Percentiles rank a stretch among this genome's conserved stretches.
Evolutionary conservation across 2,113 vertebrate genomes (phyloP).

Genomic region (Athene noctua): DNA sequence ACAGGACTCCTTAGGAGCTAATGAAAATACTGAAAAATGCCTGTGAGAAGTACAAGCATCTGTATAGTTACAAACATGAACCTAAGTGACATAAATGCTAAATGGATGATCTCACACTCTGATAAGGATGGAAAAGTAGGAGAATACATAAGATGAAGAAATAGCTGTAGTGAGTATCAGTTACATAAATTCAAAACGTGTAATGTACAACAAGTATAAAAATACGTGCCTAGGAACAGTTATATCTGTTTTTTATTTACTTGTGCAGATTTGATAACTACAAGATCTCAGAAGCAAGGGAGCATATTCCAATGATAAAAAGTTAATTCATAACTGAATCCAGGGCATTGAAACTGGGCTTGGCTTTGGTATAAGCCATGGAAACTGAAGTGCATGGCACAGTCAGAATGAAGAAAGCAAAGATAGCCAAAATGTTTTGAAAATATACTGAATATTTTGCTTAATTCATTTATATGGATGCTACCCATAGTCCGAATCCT

Average conservation of each 20-base stretch:
- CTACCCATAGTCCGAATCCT: neutral
- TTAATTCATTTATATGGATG: neutral
- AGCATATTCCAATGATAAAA: neutral
- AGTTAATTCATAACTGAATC: neutral
- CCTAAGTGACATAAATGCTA: neutral
- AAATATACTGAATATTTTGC: neutral
- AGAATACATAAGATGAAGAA: neutral
- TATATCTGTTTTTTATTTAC: neutral
- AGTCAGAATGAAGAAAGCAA: neutral
- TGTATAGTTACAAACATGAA: neutral
- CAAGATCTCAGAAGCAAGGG: neutral
- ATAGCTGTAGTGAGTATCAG: neutral
- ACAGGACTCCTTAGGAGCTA: neutral
- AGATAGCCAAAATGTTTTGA: neutral
- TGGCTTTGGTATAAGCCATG: neutral
- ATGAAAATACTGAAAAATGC: neutral
- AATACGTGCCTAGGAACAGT: neutral
- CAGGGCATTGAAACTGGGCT: neutral
- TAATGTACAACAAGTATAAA: fast-evolving
- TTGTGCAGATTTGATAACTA: neutral
- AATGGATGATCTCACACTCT: neutral
- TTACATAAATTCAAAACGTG: neutral
- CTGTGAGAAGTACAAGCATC: neutral
- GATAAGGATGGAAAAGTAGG: neutral
- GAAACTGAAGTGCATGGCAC: neutral